These are phyloP conservation scores for Ailurus styani DNA, from an alignment of 2,113 vertebrate species.

Conservation along the genomic window DNA sequence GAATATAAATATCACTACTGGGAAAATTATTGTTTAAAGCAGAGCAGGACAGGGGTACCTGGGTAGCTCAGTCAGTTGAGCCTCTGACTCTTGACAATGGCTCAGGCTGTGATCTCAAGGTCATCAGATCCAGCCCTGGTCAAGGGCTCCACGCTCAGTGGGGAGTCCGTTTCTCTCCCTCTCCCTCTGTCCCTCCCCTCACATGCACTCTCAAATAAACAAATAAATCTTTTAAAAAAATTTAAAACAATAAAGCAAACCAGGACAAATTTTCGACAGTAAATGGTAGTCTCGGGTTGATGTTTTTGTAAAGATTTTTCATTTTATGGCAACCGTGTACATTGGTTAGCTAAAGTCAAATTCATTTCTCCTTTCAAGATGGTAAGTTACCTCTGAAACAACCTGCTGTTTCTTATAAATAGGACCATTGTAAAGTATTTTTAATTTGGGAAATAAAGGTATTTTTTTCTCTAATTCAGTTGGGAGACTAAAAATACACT, in stretches of 20 bases:
- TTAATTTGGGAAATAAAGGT: slow-evolving; percentile 25
- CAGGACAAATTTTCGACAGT: neutral
- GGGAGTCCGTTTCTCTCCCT: neutral
- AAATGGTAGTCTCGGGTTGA: neutral
- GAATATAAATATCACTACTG: slow-evolving; percentile 21
- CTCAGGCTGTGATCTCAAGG: neutral
- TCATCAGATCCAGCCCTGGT: neutral
- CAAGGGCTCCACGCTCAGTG: neutral
- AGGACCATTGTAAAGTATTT: slow-evolving; percentile 47
- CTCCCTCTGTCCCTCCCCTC: neutral
- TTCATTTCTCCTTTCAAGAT: slow-evolving; percentile 67
- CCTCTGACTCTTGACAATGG: neutral
- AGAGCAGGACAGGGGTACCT: neutral
- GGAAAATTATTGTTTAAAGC: slow-evolving; percentile 22
- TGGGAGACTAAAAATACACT: slow-evolving; percentile 19
- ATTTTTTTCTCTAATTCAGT: slow-evolving; percentile 16
- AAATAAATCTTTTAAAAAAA: neutral
- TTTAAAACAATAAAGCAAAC: neutral
- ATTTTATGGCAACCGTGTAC: neutral
- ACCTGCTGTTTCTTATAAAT: slow-evolving; percentile 26
- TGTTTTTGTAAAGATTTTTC: neutral
- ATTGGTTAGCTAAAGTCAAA: slow-evolving; percentile 6
- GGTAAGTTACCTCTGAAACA: slow-evolving; percentile 39
- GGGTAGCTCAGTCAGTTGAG: neutral
- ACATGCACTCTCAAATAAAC: neutral